Conservation (phyloP, 2,888 invertebrate species). For the Drosophila putrida region DNA sequence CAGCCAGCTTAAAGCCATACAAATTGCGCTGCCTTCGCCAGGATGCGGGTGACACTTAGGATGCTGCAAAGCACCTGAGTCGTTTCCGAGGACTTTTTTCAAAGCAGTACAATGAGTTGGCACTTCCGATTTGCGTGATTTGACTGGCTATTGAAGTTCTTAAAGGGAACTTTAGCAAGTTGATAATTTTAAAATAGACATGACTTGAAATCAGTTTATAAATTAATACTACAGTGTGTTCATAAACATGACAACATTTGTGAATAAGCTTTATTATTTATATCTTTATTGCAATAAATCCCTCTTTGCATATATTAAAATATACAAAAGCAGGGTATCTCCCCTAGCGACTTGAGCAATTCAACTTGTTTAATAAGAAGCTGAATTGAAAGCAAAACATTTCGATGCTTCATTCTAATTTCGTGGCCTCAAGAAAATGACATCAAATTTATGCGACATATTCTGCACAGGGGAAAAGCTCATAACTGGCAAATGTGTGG, state of each 20-base stretch:
- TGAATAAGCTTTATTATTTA: too few species aligned
- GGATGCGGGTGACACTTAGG: conserved; percentile 44
- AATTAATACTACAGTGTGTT: too few species aligned
- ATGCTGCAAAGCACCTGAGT: conserved; percentile 71
- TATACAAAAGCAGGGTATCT: background rate
- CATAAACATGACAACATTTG: too few species aligned
- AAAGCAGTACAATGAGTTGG: conserved; percentile 65
- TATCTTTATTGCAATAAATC: too few species aligned
- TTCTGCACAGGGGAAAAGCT: conserved; percentile 47
- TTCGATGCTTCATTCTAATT: conserved; percentile 73
- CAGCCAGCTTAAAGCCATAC: conserved; percentile 51
- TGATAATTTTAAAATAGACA: conserved; percentile 76
- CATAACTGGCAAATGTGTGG: conserved; percentile 2
- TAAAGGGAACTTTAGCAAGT: conserved; percentile 53
- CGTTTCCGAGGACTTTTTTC: conserved; percentile 37
- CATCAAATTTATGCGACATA: conserved; percentile 62
- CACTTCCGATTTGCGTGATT: conserved; percentile 64
- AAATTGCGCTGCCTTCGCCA: conserved; percentile 64
- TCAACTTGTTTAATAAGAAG: conserved; percentile 26
- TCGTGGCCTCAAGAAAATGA: conserved; percentile 49
- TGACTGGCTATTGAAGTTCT: conserved; percentile 47
- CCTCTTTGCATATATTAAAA: background rate
- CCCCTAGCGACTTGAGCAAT: background rate
- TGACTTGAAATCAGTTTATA: background rate
- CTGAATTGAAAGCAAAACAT: conserved; percentile 36